A percentile compares a stretch with the other conserved stretches of the same genome.
These are phyloP conservation scores for Trypoxylon attenuatum DNA, from an alignment of 2,888 invertebrate species.

Conservation along the genomic window DNA sequence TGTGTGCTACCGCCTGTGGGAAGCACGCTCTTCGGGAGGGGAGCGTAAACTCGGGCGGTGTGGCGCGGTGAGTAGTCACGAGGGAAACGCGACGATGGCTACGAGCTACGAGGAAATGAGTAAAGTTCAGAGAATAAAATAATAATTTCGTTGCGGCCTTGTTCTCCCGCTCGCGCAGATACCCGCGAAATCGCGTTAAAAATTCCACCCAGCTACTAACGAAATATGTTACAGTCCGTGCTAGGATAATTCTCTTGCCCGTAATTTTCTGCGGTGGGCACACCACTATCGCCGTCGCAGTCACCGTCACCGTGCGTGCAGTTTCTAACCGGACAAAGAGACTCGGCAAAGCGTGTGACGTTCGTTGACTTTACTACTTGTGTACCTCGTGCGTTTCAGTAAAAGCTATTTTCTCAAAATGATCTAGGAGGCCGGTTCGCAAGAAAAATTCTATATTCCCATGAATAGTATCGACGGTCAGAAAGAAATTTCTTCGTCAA, in stretches of 20 bases:
- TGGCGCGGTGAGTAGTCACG: conserved; percentile 43
- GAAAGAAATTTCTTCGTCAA: no score
- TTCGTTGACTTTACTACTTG: no score
- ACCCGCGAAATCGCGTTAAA: conserved; percentile 8
- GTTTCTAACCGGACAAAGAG: no score
- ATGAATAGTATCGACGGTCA: no score
- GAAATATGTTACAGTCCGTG: background rate
- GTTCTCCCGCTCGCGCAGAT: background rate
- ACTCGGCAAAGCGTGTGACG: no score
- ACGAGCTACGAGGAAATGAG: conserved; percentile 41
- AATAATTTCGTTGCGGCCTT: conserved; percentile 38
- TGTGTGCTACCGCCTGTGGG: no score
- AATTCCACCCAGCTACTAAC: conserved; percentile 5
- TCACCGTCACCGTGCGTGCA: background rate
- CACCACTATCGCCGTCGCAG: background rate
- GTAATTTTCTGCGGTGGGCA: background rate
- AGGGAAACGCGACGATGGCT: conserved; percentile 46
- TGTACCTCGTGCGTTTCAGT: no score
- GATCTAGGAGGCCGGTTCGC: no score
- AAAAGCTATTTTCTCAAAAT: no score
- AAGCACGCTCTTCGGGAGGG: conserved; percentile 7
- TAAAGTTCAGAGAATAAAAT: conserved; percentile 40
- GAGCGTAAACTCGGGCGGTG: conserved; percentile 48
- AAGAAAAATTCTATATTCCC: no score
- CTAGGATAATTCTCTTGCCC: background rate